Conservation (phyloP, 2,888 invertebrate genomes). For the Lottia gigantea region DNA sequence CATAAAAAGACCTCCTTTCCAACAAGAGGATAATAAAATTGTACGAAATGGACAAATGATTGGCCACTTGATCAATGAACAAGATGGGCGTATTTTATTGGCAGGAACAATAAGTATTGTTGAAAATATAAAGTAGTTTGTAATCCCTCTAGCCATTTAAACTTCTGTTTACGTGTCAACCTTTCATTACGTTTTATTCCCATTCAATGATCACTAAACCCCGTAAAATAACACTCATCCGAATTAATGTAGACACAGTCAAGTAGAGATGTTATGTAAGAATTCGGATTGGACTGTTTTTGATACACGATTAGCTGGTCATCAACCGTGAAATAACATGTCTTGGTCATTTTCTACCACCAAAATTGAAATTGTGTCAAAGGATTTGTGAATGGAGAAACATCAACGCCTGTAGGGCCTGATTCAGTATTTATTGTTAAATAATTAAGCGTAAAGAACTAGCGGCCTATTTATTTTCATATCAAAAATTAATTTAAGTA, state of each 20-base stretch:
- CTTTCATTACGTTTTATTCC: not conserved
- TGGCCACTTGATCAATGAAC: not conserved
- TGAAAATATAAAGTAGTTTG: not conserved
- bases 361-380: too few relatives aligned
- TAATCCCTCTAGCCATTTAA: not conserved
- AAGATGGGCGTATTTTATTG: not conserved
- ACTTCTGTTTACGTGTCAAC: conserved; percentile 4
- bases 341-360: too few relatives aligned
- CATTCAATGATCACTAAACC: not conserved
- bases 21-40: too few relatives aligned
- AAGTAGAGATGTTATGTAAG: not conserved
- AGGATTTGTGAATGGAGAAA: too few relatives aligned
- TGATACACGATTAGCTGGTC: not conserved
- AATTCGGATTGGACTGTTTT: not conserved
- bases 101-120: not conserved
- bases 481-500: too few relatives aligned
- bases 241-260: not conserved
- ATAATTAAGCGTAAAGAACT: too few relatives aligned
- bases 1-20: too few relatives aligned
- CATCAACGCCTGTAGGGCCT: too few relatives aligned
- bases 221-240: too few relatives aligned
- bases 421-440: too few relatives aligned
- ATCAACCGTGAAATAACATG: not conserved
- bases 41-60: not conserved
- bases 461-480: too few relatives aligned